Evolutionary conservation across 64 coral and sea anemone species (phyloP), one percentile per base, ranked within the genome.

Genomic region (Orbicella faveolata): DNA sequence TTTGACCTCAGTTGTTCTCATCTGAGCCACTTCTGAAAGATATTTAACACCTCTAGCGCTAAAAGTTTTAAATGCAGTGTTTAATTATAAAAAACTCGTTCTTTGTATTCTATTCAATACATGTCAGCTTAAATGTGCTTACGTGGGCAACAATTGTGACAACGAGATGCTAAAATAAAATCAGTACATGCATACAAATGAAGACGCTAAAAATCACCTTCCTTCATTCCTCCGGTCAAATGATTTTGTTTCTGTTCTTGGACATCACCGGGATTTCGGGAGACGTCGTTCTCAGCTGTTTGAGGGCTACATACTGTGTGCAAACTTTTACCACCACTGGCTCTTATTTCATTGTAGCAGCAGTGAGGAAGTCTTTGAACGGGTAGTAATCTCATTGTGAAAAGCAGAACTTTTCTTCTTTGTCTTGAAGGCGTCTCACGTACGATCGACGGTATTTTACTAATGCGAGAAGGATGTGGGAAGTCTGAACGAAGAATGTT

Each of bases 401-500:
- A 57, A 57, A 57, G n/a, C 3, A 69, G 19, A 69, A 1, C 9
- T n/a, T 9, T 8, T 33, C 61, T 2, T 9, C 1, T 21, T 66
- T 68, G 19, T 84, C 34, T 44, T 16, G 20, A 30, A 41, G 20
- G 63, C 21, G 67, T 23, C 36, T 3, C 39, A 6, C 25, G 39
- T 26, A 72, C 14, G 1, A 72, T 66, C 63, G 18, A 26, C n/a
- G 63, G 82, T 70, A 16, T 30, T 72, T 19, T 21, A 52, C 37
- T 72, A 1, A 72, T 25, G 3, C 82, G 63, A 52, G 82, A 84
- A 68, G 82, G 64, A 23, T 72, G 11, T 2, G 82, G 65, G 51
- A 84, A 84, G 36, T 84, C 62, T 53, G 82, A 25, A 26, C 82
- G 63, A 1, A 84, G 65, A 52, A 84, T 84, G 52, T 84, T 84